Percentiles rank a stretch among this genome's conserved stretches.
Evolutionary conservation across 2,113 vertebrate species (phyloP).

Genomic region (Thryonomys swinderianus): DNA sequence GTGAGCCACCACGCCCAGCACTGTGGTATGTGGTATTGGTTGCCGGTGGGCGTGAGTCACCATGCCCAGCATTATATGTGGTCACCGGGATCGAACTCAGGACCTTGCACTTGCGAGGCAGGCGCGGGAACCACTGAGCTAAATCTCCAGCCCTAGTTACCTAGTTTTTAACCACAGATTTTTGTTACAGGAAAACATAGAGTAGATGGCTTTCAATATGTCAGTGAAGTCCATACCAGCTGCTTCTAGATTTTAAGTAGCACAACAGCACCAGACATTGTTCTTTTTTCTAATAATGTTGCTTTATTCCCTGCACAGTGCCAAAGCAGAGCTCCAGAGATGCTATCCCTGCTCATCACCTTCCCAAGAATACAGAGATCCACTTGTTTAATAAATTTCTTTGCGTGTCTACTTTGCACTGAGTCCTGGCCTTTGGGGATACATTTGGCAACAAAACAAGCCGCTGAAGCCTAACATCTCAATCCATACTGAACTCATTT

Average conservation of each 20-base stretch:
- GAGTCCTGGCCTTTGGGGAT: not conserved
- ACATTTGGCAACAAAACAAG: not conserved
- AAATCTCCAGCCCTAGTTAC: too few relatives aligned
- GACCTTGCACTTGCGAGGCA: too few relatives aligned
- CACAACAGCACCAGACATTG: not conserved
- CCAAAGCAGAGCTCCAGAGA: not conserved
- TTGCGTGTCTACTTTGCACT: not conserved
- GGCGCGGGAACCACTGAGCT: too few relatives aligned
- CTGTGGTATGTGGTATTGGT: too few relatives aligned
- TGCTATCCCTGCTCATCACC: not conserved
- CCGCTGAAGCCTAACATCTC: not conserved
- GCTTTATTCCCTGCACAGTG: not conserved
- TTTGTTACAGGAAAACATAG: not conserved
- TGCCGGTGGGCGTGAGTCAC: too few relatives aligned
- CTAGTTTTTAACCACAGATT: not conserved
- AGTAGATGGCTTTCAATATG: not conserved
- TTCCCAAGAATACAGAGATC: not conserved
- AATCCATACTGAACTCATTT: not conserved
- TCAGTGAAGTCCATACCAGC: not conserved
- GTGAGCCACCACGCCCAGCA: too few relatives aligned
- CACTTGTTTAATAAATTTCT: slow-evolving; percentile 1
- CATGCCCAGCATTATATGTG: too few relatives aligned
- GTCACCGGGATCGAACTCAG: too few relatives aligned
- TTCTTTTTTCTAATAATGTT: not conserved
- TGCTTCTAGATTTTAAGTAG: not conserved